Evolutionary conservation across 2,113 vertebrate species (phyloP), one percentile per base, ranked within the genome.

Genomic region (Eurystomus gularis): DNA sequence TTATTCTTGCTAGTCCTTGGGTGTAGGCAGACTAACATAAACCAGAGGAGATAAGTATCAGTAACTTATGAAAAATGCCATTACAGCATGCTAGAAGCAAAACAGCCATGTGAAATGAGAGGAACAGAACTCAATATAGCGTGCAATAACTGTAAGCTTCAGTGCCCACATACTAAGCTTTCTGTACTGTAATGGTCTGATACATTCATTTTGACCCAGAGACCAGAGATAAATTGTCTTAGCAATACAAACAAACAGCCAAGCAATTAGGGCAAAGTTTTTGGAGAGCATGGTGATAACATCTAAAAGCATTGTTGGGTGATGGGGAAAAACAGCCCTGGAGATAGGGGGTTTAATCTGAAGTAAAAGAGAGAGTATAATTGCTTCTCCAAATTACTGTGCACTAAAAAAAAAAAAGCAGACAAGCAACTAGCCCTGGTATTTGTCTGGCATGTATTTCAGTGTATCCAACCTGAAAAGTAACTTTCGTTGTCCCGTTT

Each of bases 161-260:
- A 97, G 94, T 97, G 95, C 93, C 91, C 96, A 96, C 88, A 70
- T 94, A 93, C 95, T 97, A 94, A 96, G 88, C 95, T 93, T 91
- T 91, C 93, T 93, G 84, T 96, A 97, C 94, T 95, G 94, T 94
- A 97, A 95, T 97, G 79, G 92, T 93, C 95, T 94, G 95, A 97
- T 95, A 97, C 96, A 94, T 97, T 97, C 95, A 96, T 97, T 97
- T 96, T 97, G 96, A 97, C 92, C 92, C 94, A 91, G 96, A 95
- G 96, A 97, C 93, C 96, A 97, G 95, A 96, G 96, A 97, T 97
- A 97, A 97, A 97, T 82, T 97, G 96, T 97, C 96, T 97, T 96
- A 96, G 97, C 92, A 96, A 92, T 96, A 86, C 93, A 97, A 97
- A 97, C 97, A 97, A 96, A 94, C 94, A 97, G 94, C 95, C 82